Conservation (phyloP, 2,113 vertebrate genomes). For the Coturnix japonica region DNA sequence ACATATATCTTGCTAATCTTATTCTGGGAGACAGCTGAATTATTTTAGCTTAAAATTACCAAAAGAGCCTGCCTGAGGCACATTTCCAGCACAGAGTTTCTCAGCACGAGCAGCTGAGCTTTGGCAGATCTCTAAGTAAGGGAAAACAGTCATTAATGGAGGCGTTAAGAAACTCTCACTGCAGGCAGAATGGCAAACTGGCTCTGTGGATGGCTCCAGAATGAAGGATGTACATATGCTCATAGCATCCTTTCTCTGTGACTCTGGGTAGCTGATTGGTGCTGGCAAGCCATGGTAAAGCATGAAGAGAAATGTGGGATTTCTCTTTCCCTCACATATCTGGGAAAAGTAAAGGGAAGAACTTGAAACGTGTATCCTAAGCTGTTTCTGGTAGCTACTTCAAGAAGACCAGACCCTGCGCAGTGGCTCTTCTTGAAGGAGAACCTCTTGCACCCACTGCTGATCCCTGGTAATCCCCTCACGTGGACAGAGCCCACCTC, state of each 20-base stretch:
- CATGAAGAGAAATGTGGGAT: background rate
- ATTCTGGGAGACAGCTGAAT: constrained; percentile 27
- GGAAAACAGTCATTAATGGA: constrained; percentile 1
- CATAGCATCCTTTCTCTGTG: rapidly evolving
- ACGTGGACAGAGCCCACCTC: background rate
- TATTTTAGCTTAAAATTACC: constrained; percentile 55
- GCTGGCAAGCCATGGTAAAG: background rate
- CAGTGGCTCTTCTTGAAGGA: background rate
- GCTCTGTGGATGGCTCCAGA: background rate
- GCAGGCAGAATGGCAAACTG: constrained; percentile 6
- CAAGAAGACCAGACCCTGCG: background rate
- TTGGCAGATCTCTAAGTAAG: background rate
- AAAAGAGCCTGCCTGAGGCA: background rate
- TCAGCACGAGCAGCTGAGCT: background rate
- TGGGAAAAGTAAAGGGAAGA: background rate
- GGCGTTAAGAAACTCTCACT: constrained; percentile 1
- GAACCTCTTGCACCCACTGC: background rate
- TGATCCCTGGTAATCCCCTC: background rate
- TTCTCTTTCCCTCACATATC: background rate
- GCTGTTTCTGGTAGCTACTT: background rate
- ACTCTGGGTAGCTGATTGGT: rapidly evolving
- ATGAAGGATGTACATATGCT: rapidly evolving
- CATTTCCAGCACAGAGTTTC: background rate
- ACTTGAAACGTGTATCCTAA: background rate
- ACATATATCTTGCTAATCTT: constrained; percentile 18